These are phyloP conservation scores for Penaeus monodon DNA, from an alignment of 2,888 invertebrate genomes.

Conservation along the genomic window DNA sequence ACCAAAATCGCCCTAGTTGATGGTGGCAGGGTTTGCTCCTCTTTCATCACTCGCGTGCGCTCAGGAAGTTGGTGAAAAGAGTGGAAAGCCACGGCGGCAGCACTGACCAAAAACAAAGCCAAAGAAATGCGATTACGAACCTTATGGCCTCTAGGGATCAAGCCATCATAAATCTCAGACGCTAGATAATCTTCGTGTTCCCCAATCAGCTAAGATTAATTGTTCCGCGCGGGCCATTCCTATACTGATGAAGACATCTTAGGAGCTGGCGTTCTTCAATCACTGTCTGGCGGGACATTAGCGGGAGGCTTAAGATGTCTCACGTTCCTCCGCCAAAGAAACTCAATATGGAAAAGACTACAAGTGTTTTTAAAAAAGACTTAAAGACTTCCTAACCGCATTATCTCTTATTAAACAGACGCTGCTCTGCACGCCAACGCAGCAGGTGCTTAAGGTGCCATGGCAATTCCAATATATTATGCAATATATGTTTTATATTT, in stretches of 20 bases:
- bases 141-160: not conserved
- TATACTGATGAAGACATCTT: slow-evolving; percentile 40
- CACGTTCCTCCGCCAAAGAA: not conserved
- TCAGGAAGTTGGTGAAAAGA: slow-evolving; percentile 9
- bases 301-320: not conserved
- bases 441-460: too few relatives aligned
- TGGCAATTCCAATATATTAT: too few relatives aligned
- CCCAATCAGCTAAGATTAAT: slow-evolving; percentile 48
- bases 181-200: slow-evolving; percentile 43
- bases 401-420: too few relatives aligned
- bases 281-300: slow-evolving; percentile 4
- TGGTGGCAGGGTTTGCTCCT: not conserved
- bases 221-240: slow-evolving; percentile 41
- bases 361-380: too few relatives aligned
- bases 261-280: slow-evolving; percentile 11
- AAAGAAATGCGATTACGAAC: not conserved
- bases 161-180: not conserved
- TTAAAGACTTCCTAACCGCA: too few relatives aligned
- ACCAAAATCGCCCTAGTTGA: slow-evolving; percentile 9
- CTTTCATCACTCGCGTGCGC: slow-evolving; percentile 14
- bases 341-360: not conserved
- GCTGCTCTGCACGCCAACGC: too few relatives aligned
- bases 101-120: not conserved
- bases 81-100: slow-evolving; percentile 3
- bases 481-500: too few relatives aligned